A percentile compares a stretch with the other conserved stretches of the same genome.
These are phyloP conservation scores for Sylvicola fuscatus DNA, from an alignment of 2,888 invertebrate species.

Conservation along the genomic window DNA sequence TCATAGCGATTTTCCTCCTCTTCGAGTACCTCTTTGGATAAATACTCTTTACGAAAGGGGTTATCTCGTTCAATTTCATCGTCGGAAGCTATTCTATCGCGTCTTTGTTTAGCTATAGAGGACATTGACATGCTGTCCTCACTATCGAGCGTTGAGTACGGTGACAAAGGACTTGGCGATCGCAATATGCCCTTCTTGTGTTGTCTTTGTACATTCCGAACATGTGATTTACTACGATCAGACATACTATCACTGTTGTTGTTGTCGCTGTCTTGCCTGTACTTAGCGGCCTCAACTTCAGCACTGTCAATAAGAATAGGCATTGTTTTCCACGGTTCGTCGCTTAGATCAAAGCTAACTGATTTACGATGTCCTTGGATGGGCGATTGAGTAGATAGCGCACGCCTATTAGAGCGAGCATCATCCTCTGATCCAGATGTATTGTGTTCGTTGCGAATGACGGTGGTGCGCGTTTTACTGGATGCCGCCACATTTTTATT, in stretches of 20 bases:
- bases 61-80: conserved; percentile 23
- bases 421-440: conserved; percentile 4
- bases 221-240: background rate
- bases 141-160: conserved; percentile 18
- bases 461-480: too few species aligned
- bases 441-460: background rate
- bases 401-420: background rate
- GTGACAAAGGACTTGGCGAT: conserved; percentile 19
- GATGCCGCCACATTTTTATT: too few species aligned
- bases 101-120: conserved; percentile 11
- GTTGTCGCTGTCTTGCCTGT: background rate
- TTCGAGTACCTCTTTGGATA: conserved; percentile 9
- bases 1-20: background rate
- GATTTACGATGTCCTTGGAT: conserved; percentile 16
- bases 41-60: conserved; percentile 21
- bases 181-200: conserved; percentile 19
- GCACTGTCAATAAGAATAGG: conserved; percentile 5
- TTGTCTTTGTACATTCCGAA: background rate
- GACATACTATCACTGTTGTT: background rate
- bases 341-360: conserved; percentile 25
- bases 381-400: background rate
- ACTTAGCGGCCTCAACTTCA: background rate
- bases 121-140: conserved; percentile 13
- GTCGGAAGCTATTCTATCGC: conserved; percentile 10
- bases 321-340: conserved; percentile 8